Evolutionary conservation across 2,888 invertebrate species (phyloP).

Genomic region (Coenonympha arcania): DNA sequence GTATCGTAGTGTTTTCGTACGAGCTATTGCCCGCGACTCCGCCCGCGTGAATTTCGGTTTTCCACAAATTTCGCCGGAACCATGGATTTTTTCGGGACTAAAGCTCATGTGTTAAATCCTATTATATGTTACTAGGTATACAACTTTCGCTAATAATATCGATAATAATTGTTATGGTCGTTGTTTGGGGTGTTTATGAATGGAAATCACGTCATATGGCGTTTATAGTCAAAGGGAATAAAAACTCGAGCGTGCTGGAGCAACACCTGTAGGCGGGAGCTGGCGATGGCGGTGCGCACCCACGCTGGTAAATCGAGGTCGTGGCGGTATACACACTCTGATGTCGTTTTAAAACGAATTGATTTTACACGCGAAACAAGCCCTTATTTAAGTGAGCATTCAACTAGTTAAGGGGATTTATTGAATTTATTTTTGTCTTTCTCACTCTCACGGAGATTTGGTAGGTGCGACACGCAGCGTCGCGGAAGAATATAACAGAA

Average conservation of each 20-base stretch:
- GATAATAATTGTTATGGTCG: not conserved
- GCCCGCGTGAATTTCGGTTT: too few relatives aligned
- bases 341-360: slow-evolving; percentile 7
- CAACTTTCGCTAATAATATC: not conserved
- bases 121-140: too few relatives aligned
- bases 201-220: slow-evolving; percentile 19
- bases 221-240: not conserved
- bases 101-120: too few relatives aligned
- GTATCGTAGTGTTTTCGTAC: too few relatives aligned
- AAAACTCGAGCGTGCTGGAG: slow-evolving; percentile 19
- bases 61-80: too few relatives aligned
- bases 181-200: slow-evolving; percentile 10
- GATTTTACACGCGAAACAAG: not conserved
- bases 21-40: too few relatives aligned
- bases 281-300: slow-evolving; percentile 54
- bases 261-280: slow-evolving; percentile 49
- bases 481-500: too few relatives aligned
- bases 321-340: slow-evolving; percentile 11
- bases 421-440: too few relatives aligned
- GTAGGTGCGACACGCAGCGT: too few relatives aligned
- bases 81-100: too few relatives aligned
- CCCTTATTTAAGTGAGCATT: not conserved
- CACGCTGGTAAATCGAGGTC: slow-evolving; percentile 50
- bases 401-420: too few relatives aligned
- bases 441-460: too few relatives aligned